Evolutionary conservation across 2,113 vertebrate species (phyloP), one percentile per base, ranked within the genome.

Genomic region (Nothocercus julius): DNA sequence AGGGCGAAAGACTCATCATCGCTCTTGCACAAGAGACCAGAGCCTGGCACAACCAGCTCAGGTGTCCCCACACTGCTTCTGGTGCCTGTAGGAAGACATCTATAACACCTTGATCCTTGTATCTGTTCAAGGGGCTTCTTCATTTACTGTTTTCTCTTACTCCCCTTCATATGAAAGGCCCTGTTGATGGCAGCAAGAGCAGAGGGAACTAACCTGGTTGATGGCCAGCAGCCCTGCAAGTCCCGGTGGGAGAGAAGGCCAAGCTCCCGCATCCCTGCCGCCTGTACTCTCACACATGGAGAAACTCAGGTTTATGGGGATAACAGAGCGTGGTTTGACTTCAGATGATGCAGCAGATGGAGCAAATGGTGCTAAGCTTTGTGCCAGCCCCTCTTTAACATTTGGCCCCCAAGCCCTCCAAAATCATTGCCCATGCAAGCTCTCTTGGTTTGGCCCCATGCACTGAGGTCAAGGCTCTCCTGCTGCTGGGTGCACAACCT

Each of bases 11-110:
- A 21, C 1, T 86, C 15, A 45, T 21, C 25, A 6, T 53, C 30
- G 9, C 7, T 72, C 8, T 58, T 64, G 28, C 0, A 0, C 30
- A 80, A 72, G 62, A 84, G 10, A 45, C 45, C 51, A 56, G 38
- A 22, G 6, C 68, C 81, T 92, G 56, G 87, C 34, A 21, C 51
- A 21, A 70, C 2, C 2, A 63, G 3, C 9, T 63, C 73, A 32
- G 1, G 11, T 70, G n/a, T 34, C 53, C 27, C 12, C 4, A 11
- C 1, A 1, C 88, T 19, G 44, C 18, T 82, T 89, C 30, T 70
- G 62, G 32, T 85, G 45, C 30, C 13, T 74, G 4, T 54, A 54
- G 2, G 62, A 88, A 69, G 53, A 32, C n/a, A 59, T 59, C 15
- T 82, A n/a, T 9, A 54, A 20, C 8, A 20, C 13, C 72, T 82